Evolutionary conservation across 2,888 invertebrate genomes (phyloP), one percentile per base, ranked within the genome.

Genomic region (Monoplex corrugatus): DNA sequence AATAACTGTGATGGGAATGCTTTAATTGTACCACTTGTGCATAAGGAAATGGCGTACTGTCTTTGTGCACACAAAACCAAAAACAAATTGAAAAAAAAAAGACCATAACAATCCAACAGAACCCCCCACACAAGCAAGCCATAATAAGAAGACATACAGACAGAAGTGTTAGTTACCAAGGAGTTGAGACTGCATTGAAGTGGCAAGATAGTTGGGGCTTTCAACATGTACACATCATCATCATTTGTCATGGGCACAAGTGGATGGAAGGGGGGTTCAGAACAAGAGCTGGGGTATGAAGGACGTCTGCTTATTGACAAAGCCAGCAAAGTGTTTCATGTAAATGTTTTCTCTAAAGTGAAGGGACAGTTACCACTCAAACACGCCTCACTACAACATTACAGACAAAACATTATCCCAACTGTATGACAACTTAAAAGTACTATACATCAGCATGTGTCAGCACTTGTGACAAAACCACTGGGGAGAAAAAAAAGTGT

Each of bases 151-250:
- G n/a, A n/a, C n/a, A n/a, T n/a, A n/a, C n/a, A n/a, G n/a, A n/a
- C n/a, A n/a, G 44, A 63, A 50, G 35, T 83, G 23, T 35, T 89
- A 75, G 83, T 83, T 85, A 89, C 43, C 28, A 23, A 32, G 19
- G 32, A 45, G 38, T 38, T 35, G 23, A 75, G 75, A 38, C 13
- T n/a, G 19, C 35, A 50, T 45, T 3, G 35, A 43, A 32, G 23
- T 44, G 45, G 57, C 44, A 35, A 57, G 57, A 84, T 35, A 35
- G 23, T 13, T 50, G 75, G 75, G 38, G 75, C 19, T 10, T 75
- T 72, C 68, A 72, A 57, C 32, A 72, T 32, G 32, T 8, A 68
- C 68, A 23, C 16, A 63, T 28, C 16, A n/a, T 23, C 16, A 68
- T 28, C 68, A 28, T n/a, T n/a, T 75, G 75, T 75, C 75, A 75